phyloP scores from a whole-genome alignment of 2,888 invertebrate genomes.

The Coelogynopora nodosa region DNA sequence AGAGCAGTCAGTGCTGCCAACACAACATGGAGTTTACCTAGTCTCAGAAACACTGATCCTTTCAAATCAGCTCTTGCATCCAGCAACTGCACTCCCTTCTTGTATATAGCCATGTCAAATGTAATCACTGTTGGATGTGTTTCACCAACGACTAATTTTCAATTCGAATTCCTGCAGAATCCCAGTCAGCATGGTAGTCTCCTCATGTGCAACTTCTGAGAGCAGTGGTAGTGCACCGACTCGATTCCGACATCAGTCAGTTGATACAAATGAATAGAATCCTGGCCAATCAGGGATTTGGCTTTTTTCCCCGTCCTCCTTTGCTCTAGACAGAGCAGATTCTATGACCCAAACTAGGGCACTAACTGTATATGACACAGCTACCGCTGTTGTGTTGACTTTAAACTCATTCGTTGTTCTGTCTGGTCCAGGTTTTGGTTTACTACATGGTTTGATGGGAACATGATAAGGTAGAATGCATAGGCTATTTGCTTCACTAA shows the following conservation, averaged over 20 bases:
- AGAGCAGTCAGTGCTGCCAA: constrained; percentile 43
- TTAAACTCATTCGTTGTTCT: neutral
- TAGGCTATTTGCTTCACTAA: neutral
- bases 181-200: too few species aligned
- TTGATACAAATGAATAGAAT: constrained; percentile 46
- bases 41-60: constrained; percentile 42
- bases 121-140: constrained; percentile 43
- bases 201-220: too few species aligned
- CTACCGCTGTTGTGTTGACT: neutral
- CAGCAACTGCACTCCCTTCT: constrained; percentile 46
- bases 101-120: constrained; percentile 45
- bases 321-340: neutral
- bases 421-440: neutral
- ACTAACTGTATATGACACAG: neutral
- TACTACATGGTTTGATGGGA: neutral
- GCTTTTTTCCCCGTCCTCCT: neutral
- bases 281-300: constrained; percentile 38
- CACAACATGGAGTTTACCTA: constrained; percentile 41
- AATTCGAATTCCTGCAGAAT: too few species aligned
- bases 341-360: neutral
- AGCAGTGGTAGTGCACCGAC: too few species aligned
- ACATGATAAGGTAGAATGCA: neutral
- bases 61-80: constrained; percentile 43
- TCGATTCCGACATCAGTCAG: too few species aligned
- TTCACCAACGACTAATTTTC: too few species aligned